Conservation (phyloP, 2,888 invertebrate species). For the Micropterix aruncella region DNA sequence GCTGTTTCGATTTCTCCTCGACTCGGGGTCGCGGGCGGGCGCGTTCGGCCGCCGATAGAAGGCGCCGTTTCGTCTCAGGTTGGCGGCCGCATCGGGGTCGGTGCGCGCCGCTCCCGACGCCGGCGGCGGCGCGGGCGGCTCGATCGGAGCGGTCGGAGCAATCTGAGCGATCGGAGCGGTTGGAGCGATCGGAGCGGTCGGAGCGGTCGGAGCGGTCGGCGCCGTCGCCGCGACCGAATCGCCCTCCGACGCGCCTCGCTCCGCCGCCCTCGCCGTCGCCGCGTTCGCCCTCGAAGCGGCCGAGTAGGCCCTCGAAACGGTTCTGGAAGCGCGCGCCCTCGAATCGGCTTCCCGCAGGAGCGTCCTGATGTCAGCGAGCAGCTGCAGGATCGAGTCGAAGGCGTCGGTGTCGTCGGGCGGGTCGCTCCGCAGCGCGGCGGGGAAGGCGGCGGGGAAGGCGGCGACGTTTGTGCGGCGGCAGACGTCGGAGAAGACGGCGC, state of each 20-base stretch:
- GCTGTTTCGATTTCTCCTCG: not conserved
- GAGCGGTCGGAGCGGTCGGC: too few species aligned
- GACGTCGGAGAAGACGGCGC: constrained; percentile 13
- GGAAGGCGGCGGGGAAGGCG: constrained; percentile 15
- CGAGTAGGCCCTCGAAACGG: not conserved
- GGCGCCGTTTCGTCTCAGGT: constrained; percentile 26
- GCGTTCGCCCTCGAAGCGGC: constrained; percentile 18
- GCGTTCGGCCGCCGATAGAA: constrained; percentile 27
- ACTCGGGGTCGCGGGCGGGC: constrained; percentile 16
- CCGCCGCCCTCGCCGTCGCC: constrained; percentile 19
- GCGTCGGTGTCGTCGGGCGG: constrained; percentile 4
- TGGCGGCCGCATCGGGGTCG: constrained; percentile 19
- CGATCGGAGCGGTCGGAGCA: too few species aligned
- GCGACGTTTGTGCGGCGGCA: constrained; percentile 15
- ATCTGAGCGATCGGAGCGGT: too few species aligned
- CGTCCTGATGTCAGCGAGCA: not conserved
- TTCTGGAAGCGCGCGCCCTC: constrained; percentile 21
- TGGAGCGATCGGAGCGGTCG: too few species aligned
- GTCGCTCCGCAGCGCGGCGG: constrained; percentile 14
- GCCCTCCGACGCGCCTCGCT: not conserved
- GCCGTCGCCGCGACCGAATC: too few species aligned
- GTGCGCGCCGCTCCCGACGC: constrained; percentile 20
- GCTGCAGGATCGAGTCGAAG: not conserved
- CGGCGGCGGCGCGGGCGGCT: constrained; percentile 14
- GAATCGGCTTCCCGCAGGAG: constrained; percentile 12